Conservation (phyloP, 1,140 invertebrate genomes). For the Conus ventricosus region DNA sequence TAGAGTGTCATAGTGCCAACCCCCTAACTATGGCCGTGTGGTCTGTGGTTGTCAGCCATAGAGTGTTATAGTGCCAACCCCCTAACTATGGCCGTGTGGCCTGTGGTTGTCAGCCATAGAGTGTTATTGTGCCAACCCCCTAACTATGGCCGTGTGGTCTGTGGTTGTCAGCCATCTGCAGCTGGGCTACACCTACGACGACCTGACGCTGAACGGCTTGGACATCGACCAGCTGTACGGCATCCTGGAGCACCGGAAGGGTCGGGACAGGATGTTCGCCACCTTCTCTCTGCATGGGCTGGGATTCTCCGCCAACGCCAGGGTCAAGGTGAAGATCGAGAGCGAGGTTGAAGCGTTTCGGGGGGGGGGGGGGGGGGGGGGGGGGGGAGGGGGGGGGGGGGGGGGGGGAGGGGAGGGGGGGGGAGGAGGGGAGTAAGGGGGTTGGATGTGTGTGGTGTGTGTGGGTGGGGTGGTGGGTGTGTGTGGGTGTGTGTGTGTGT, state of each 20-base stretch:
- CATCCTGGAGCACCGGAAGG: conserved; percentile 33
- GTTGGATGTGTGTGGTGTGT: neutral
- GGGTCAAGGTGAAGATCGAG: conserved; percentile 30
- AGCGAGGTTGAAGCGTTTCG: too few relatives aligned
- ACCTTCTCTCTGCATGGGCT: conserved; percentile 48
- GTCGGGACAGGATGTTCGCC: conserved; percentile 41
- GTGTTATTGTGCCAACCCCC: too few relatives aligned
- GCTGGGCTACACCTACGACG: conserved; percentile 43
- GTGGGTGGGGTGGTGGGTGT: too few relatives aligned
- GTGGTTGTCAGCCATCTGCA: conserved; percentile 2
- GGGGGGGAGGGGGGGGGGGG: neutral
- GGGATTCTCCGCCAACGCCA: conserved; percentile 46
- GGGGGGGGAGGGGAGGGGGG: neutral
- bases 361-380: too few relatives aligned
- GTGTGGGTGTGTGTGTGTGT: neutral
- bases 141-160: too few relatives aligned
- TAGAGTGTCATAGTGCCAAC: too few relatives aligned
- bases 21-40: too few relatives aligned
- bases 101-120: neutral
- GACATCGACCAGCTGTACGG: conserved; percentile 33
- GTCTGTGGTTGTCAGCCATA: neutral
- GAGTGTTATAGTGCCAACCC: too few relatives aligned
- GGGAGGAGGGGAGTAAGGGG: neutral
- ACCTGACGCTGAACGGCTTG: conserved; percentile 47
- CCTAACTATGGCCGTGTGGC: too few relatives aligned